Evolutionary conservation across 2,888 invertebrate species (phyloP).

Genomic region (Heliothis peltigera): DNA sequence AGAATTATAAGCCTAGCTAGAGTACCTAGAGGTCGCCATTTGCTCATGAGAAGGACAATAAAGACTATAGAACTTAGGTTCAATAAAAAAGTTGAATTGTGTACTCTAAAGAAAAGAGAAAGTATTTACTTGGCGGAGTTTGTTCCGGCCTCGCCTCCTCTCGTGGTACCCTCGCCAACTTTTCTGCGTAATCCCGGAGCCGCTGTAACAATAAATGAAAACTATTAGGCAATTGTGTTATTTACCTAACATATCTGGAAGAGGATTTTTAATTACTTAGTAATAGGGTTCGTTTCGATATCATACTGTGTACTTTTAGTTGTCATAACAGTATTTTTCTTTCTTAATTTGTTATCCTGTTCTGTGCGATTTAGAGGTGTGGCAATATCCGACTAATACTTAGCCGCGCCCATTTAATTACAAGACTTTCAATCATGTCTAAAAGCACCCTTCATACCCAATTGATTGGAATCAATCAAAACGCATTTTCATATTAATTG

Average conservation of each 20-base stretch:
- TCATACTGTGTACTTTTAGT: too few species aligned
- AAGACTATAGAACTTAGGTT: too few species aligned
- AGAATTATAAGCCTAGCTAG: too few species aligned
- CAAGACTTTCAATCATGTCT: conserved; percentile 38
- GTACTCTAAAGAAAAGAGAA: not conserved
- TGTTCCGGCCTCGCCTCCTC: conserved; percentile 76
- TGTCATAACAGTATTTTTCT: too few species aligned
- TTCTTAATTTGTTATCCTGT: not conserved
- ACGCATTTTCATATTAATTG: conserved; percentile 66
- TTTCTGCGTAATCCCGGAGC: conserved; percentile 71
- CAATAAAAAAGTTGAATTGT: not conserved
- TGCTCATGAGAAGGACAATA: too few species aligned
- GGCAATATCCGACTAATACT: conserved; percentile 41
- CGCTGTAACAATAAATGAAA: conserved; percentile 71
- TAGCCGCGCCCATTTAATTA: conserved; percentile 42
- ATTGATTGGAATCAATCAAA: conserved; percentile 61
- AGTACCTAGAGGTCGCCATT: too few species aligned
- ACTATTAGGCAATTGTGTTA: too few species aligned
- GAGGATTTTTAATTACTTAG: too few species aligned
- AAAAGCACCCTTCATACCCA: conserved; percentile 44
- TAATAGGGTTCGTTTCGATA: too few species aligned
- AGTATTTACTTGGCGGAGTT: conserved; percentile 44
- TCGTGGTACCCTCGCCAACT: conserved; percentile 76
- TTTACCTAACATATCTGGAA: too few species aligned
- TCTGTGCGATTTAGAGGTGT: conserved; percentile 11